A percentile compares a stretch with the other conserved stretches of the same genome.
These are phyloP conservation scores for Athetis lepigone DNA, from an alignment of 2,888 invertebrate species.

Conservation along the genomic window DNA sequence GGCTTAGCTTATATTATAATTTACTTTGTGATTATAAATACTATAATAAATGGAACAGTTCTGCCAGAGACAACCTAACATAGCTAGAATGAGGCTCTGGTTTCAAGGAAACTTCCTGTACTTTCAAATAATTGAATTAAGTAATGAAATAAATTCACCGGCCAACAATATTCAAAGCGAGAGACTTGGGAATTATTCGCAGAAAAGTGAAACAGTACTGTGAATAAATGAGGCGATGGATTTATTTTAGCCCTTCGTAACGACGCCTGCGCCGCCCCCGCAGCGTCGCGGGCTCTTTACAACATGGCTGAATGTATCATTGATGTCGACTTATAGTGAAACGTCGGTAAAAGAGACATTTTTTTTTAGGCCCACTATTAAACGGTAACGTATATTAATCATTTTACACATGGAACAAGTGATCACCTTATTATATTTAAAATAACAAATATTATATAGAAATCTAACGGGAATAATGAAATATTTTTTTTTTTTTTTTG, in stretches of 20 bases:
- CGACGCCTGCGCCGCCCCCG: neutral
- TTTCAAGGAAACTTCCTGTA: slow-evolving; percentile 36
- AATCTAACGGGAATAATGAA: too few relatives aligned
- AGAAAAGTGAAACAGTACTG: slow-evolving; percentile 27
- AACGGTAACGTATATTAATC: too few relatives aligned
- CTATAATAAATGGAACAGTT: slow-evolving; percentile 9
- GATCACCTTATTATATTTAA: too few relatives aligned
- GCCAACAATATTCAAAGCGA: slow-evolving; percentile 50
- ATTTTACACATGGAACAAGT: too few relatives aligned
- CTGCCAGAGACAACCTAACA: slow-evolving; percentile 15
- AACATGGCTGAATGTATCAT: slow-evolving; percentile 1
- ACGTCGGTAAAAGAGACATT: too few relatives aligned
- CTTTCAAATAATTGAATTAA: slow-evolving; percentile 57
- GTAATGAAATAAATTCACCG: slow-evolving; percentile 55
- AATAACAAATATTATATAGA: too few relatives aligned
- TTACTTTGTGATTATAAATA: too few relatives aligned
- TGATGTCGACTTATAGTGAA: neutral
- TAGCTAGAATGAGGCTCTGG: slow-evolving; percentile 15
- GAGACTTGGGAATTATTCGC: slow-evolving; percentile 46
- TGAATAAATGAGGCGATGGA: slow-evolving; percentile 40
- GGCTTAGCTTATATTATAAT: too few relatives aligned
- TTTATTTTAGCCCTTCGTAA: slow-evolving; percentile 17
- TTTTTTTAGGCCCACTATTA: too few relatives aligned
- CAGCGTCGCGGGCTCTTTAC: neutral
- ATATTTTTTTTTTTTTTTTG: too few relatives aligned